Conservation (phyloP, 1,140 invertebrate species). For the Drepana arcuata region DNA sequence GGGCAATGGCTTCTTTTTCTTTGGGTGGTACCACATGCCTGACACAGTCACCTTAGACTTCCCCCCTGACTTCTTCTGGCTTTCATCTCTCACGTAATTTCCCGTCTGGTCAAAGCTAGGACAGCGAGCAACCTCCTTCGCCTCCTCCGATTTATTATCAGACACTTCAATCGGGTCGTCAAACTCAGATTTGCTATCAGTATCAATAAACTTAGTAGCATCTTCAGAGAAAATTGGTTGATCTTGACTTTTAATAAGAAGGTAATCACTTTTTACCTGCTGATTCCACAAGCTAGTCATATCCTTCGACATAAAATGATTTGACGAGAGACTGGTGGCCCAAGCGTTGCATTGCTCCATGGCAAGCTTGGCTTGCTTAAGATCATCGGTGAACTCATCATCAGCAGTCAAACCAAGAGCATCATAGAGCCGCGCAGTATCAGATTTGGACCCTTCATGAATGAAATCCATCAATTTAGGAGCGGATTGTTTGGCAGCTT, state of each 20-base stretch:
- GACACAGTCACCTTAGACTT: conserved; percentile 43
- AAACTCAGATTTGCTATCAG: conserved; percentile 25
- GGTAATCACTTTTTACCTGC: conserved; percentile 16
- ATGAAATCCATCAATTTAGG: conserved; percentile 65
- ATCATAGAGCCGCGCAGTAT: conserved; percentile 56
- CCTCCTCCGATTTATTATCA: conserved; percentile 22
- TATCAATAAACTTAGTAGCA: conserved; percentile 10
- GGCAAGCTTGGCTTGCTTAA: conserved; percentile 33
- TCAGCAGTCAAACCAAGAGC: conserved; percentile 42
- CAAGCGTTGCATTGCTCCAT: conserved; percentile 29
- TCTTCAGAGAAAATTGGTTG: conserved; percentile 24
- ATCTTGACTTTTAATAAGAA: conserved; percentile 21
- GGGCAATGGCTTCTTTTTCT: conserved; percentile 64
- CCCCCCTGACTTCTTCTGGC: conserved; percentile 37
- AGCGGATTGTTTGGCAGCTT: conserved; percentile 65
- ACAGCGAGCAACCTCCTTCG: conserved; percentile 31
- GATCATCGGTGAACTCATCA: conserved; percentile 34
- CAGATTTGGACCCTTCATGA: conserved; percentile 56
- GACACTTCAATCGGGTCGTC: conserved; percentile 25
- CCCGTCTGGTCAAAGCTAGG: conserved; percentile 57
- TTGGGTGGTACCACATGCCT: conserved; percentile 60
- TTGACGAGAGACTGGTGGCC: conserved; percentile 20
- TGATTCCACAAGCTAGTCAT: conserved; percentile 35
- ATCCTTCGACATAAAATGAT: conserved; percentile 26
- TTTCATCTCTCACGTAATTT: conserved; percentile 49